These are phyloP conservation scores for Riptortus pedestris DNA, from an alignment of 1,140 invertebrate species.

Conservation along the genomic window DNA sequence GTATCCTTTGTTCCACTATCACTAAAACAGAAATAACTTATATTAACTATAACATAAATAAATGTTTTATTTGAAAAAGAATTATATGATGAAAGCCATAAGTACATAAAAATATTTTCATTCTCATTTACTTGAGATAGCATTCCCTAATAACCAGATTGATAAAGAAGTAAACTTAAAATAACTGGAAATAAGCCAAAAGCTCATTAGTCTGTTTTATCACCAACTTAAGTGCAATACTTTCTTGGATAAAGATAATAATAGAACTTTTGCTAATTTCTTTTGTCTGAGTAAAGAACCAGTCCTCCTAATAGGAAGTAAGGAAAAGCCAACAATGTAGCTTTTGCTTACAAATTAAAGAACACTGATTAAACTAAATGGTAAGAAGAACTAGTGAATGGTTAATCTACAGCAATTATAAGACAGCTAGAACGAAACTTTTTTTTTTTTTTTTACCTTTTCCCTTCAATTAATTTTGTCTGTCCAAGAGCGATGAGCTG, in stretches of 20 bases:
- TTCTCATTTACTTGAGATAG: background rate
- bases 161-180: background rate
- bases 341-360: too few relatives aligned
- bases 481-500: conserved; percentile 41
- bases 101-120: background rate
- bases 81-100: too few relatives aligned
- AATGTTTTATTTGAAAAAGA: background rate
- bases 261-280: too few relatives aligned
- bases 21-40: background rate
- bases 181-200: background rate
- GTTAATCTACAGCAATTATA: too few relatives aligned
- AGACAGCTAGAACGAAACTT: background rate
- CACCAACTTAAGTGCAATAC: too few relatives aligned
- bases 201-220: too few relatives aligned
- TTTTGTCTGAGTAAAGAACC: too few relatives aligned
- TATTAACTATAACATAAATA: background rate
- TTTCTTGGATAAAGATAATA: too few relatives aligned
- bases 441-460: background rate
- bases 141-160: background rate
- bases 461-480: conserved; percentile 10
- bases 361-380: too few relatives aligned
- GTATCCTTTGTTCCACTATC: background rate
- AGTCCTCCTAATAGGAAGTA: too few relatives aligned
- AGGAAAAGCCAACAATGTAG: too few relatives aligned
- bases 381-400: too few relatives aligned